A percentile compares a stretch with the other conserved stretches of the same genome.
phyloP scores from a whole-genome alignment of 2,797 vertebrate species.

The Intellagama lesueurii region DNA sequence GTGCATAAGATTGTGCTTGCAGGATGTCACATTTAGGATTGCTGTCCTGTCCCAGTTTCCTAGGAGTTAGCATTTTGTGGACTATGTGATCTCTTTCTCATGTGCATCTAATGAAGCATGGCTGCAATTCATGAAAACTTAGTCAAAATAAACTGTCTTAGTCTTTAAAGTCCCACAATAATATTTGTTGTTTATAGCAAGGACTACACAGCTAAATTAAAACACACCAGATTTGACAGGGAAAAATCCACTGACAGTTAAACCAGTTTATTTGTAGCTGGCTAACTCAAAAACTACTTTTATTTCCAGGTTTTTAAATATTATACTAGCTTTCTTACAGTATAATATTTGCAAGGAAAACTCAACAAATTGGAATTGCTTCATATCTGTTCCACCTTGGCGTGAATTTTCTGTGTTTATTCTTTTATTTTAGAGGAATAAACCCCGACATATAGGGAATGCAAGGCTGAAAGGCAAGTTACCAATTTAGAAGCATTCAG shows the following conservation, averaged over 20 bases:
- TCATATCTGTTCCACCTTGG: neutral
- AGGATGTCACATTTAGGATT: too few species aligned
- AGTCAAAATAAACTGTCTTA: neutral
- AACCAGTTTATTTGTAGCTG: neutral
- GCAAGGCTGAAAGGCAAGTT: conserved; percentile 19
- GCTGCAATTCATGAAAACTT: too few species aligned
- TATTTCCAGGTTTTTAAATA: neutral
- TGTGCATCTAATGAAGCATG: too few species aligned
- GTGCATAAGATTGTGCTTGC: too few species aligned
- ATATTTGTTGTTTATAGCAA: too few species aligned
- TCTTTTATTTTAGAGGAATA: neutral
- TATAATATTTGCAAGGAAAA: too few species aligned
- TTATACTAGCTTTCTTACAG: neutral
- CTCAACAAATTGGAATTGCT: too few species aligned
- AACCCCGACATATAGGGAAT: neutral
- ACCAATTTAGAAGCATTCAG: conserved; percentile 14
- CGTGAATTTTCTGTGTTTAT: neutral
- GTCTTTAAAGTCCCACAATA: too few species aligned
- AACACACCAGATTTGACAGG: neutral
- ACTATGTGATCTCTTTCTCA: too few species aligned
- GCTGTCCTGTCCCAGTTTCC: neutral
- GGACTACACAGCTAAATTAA: neutral
- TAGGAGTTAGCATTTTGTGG: neutral
- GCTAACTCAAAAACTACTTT: neutral
- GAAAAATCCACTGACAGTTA: neutral